Percentiles rank a stretch among this genome's conserved stretches.
Evolutionary conservation across 2,797 vertebrate genomes (phyloP).

Genomic region (Rhinophrynus dorsalis): DNA sequence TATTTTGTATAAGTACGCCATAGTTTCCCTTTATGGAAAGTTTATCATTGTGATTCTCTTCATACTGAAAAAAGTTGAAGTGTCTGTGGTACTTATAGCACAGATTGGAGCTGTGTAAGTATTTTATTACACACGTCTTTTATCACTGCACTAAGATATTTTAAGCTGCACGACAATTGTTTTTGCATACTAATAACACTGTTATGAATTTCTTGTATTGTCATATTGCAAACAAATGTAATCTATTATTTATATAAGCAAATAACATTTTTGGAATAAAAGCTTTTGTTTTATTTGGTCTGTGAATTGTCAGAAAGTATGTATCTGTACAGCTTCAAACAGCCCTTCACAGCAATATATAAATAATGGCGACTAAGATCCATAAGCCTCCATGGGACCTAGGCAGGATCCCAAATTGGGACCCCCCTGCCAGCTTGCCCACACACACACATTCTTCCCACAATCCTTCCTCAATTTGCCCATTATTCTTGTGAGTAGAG

Average conservation of each 20-base stretch:
- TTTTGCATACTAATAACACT: neutral
- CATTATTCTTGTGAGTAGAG: no score
- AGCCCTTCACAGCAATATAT: no score
- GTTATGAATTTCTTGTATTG: neutral
- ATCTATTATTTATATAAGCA: conserved; percentile 1
- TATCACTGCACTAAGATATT: neutral
- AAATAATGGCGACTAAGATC: no score
- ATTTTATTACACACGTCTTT: neutral
- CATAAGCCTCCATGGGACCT: no score
- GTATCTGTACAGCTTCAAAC: no score
- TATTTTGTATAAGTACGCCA: no score
- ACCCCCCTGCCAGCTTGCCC: no score
- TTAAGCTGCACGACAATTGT: neutral
- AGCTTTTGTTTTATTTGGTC: neutral
- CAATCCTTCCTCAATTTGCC: no score
- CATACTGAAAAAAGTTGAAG: neutral
- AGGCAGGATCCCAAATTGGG: no score
- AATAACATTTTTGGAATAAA: conserved; percentile 1
- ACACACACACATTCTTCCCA: no score
- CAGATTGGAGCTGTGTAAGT: neutral
- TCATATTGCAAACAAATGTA: neutral
- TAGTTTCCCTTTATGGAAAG: no score
- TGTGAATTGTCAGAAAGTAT: neutral
- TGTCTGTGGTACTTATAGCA: neutral
- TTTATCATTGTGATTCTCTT: no score